Percentiles rank a stretch among this genome's conserved stretches.
Evolutionary conservation across 2,888 invertebrate genomes (phyloP).

Genomic region (Sarcophaga variegata): DNA sequence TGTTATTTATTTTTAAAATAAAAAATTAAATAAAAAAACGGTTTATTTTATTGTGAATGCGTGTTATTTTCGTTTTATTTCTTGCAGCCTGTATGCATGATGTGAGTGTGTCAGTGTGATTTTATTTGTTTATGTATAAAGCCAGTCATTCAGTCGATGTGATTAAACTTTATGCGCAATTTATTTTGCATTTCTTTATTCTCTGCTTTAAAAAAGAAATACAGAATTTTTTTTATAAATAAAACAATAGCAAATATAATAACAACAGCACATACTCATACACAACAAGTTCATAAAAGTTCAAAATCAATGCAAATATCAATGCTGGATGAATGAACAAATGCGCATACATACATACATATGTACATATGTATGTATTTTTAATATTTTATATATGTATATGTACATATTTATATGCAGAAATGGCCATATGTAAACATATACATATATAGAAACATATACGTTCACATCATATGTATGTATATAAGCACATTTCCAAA

Average conservation of each 20-base stretch:
- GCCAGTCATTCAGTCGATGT: slow-evolving; percentile 74
- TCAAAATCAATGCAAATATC: slow-evolving; percentile 66
- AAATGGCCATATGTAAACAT: background rate
- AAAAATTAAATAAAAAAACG: slow-evolving; percentile 38
- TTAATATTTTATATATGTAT: background rate
- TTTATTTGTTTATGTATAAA: slow-evolving; percentile 4
- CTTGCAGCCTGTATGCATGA: slow-evolving; percentile 3
- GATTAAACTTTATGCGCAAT: slow-evolving; percentile 81
- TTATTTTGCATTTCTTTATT: slow-evolving; percentile 77
- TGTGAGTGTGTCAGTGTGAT: slow-evolving; percentile 13
- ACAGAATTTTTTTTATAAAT: background rate
- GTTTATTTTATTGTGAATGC: slow-evolving; percentile 6
- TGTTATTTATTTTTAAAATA: slow-evolving; percentile 45
- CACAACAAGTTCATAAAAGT: slow-evolving; percentile 67
- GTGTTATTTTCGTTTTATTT: slow-evolving; percentile 23
- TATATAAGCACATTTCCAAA: no score
- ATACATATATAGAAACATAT: background rate
- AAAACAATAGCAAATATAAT: slow-evolving; percentile 28
- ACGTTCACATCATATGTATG: background rate
- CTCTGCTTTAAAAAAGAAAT: slow-evolving; percentile 27
- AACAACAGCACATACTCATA: slow-evolving; percentile 37
- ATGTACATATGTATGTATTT: background rate
- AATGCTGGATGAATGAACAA: slow-evolving; percentile 20
- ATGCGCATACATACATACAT: background rate
- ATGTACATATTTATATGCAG: background rate